Evolutionary conservation across 1,140 invertebrate genomes (phyloP), one percentile per base, ranked within the genome.

Genomic region (Drosophila bipectinata): DNA sequence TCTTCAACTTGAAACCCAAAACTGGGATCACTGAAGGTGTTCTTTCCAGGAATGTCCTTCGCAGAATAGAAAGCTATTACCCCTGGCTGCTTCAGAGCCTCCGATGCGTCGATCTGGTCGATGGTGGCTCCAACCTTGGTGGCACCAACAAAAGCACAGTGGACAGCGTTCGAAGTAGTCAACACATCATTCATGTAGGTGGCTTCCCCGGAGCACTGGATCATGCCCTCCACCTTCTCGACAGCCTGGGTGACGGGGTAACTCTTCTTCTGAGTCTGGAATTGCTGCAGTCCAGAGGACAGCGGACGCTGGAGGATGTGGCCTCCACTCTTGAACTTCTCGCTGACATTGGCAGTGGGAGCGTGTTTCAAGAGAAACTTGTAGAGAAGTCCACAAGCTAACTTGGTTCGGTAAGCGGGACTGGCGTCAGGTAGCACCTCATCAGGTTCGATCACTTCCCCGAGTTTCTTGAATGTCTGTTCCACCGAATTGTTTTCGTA

Each of bases 181-280:
- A 93, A 91, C 7, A 95, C 67, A 83, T 96, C 95, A 74, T 95
- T 95, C 12, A 93, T 77, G 69, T 95, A 96, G 0, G 93, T 90
- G n/a, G 94, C 95, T 81, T 96, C 95, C 3, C 96, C 96, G 37
- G 95, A 94, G 74, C 94, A 95, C 93, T 97, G 96, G 41, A 94
- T 93, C 1, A 94, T 44, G 2, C 41, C 41, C 41, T 44, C 41
- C 14, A 44, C n/a, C 90, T 98, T 98, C 2, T 93, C 93, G 15
- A 97, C 89, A 0, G 96, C 94, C 90, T 98, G 92, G 67, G 94
- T 96, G 1, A 97, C 81, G 1, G 97, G 97, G 94, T 95, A 97
- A 26, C 95, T 76, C 4, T 94, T 93, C 63, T 94, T 93, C 66
- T 96, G 94, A 0, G 94, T 96, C 57, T 96, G 94, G 78, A 94